Base-by-base conservation (phyloP, 1,140 invertebrate genomes). In the Calosoma granatense region DNA sequence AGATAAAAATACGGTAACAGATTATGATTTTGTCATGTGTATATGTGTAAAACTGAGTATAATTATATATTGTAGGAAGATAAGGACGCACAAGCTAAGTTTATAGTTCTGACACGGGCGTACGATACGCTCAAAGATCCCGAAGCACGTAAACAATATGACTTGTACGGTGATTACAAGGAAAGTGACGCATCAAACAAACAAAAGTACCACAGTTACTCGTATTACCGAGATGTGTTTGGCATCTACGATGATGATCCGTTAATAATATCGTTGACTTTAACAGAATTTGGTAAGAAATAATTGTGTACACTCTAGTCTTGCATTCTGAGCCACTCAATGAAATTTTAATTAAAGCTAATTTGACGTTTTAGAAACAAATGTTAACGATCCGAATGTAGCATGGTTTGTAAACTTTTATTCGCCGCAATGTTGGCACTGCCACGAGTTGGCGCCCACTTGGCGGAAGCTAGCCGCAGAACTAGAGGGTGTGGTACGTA, bases 371-470 rank as follows among this genome's bases (percentile, higher is more conserved):
- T 36, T 54, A 71, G 70, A 70, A 58, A 4, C 69, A 20, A 70
- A 69, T 56, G 58, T 70, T 26, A 51, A 67, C 55, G 70, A 70
- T 57, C 81, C 80, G 23, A 78, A 81, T 56, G 84, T 76, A 75
- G 73, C 84, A 17, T 90, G 90, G 86, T 90, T 93, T 70, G 78
- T 93, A 26, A 93, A 93, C 70, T 93, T 88, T 68, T 93, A 93
- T 71, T 91, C 88, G 1, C 86, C 89, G 9, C 83, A 84, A 65
- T 93, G 91, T 67, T 83, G 83, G 39, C 88, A 91, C 62, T 94
- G 90, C 69, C 90, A 92, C 70, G 76, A 81, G 43, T 73, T 93
- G 57, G 89, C 88, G 1, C 78, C 82, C 20, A 76, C 83, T 71
- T 94, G 90, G 90, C 78, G 89, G 53, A 81, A 84, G 70, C 67